Base-by-base conservation (phyloP, 2,888 invertebrate species). In the Dolichopus griseipennis region DNA sequence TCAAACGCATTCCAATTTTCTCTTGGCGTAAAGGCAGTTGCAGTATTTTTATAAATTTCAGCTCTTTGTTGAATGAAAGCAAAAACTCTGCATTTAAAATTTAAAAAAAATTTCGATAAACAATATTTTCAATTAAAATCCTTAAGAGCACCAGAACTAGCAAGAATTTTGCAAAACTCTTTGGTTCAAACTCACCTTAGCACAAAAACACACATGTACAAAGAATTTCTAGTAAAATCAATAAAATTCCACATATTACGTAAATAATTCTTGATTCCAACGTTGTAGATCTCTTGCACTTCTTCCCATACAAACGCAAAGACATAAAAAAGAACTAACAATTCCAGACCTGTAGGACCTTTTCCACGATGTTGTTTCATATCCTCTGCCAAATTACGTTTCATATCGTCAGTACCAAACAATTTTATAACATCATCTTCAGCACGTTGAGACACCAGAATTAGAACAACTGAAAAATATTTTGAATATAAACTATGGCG, bases 221-320 rank as follows among this genome's bases (percentile, higher is more conserved):
- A 83, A 0, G 88, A 88, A 81, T 97, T 97, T 64, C 95, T 87
- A 7, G 91, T 90, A 78, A 96, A 96, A 83, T 97, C 97, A 67
- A 97, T 92, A 76, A 96, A 93, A 81, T 97, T 97, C 97, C 97
- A 97, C 86, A 97, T 88, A 79, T 97, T 94, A 41, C 92, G 86
- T 37, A 95, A 84, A 77, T 97, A 97, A 0, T 89, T 89, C 61
- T 87, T 85, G 66, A 95, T 86, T n/a, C 97, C 97, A 77, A 92
- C 90, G 27, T 88, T 86, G 84, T 90, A 95, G 71, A 96, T 90
- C 79, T 96, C 94, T 78, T 92, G 91, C 4, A 93, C 89, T 83
- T 97, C 97, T 77, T 95, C 91, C 90, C 91, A 93, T 74, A 97
- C 90, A 77, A 95, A 93, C 37, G 91, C 96, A 66, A 92, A 76